phyloP scores from a whole-genome alignment of 2,888 invertebrate species.

The Unio delphinus region DNA sequence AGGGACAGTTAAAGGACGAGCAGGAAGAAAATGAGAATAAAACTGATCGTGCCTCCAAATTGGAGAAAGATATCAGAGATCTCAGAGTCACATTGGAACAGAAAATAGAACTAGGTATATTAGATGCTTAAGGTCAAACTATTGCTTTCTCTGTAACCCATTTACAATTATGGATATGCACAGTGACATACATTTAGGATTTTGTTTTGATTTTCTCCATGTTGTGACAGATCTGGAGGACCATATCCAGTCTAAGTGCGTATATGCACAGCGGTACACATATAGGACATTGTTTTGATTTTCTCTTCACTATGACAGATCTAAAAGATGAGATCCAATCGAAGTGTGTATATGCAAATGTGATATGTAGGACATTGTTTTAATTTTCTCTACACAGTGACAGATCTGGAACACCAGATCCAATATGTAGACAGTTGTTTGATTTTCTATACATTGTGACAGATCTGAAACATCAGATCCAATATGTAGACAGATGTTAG shows the following conservation, averaged over 20 bases:
- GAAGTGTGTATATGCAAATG: not conserved
- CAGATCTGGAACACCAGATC: slow-evolving; percentile 32
- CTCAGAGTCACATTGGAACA: slow-evolving; percentile 58
- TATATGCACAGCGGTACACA: slow-evolving; percentile 49
- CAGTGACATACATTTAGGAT: not conserved
- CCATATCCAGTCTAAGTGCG: slow-evolving; percentile 49
- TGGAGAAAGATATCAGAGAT: slow-evolving; percentile 59
- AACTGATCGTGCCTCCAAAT: slow-evolving; percentile 36
- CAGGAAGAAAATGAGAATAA: slow-evolving; percentile 47
- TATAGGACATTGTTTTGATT: no score
- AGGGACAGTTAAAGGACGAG: slow-evolving; percentile 51
- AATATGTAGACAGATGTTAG: not conserved
- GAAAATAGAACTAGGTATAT: slow-evolving; percentile 59
- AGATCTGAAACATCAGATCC: no score
- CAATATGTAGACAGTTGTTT: slow-evolving; percentile 3
- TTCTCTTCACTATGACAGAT: no score
- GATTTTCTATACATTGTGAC: slow-evolving; percentile 28
- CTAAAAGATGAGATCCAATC: no score
- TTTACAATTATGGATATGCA: no score
- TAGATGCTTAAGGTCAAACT: no score
- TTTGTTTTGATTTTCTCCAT: not conserved
- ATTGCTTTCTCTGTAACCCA: no score
- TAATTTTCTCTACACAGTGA: no score
- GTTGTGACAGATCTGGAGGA: slow-evolving; percentile 59
- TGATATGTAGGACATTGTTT: not conserved